phyloP scores from a whole-genome alignment of 2,113 vertebrate species.

The Micromys minutus region DNA sequence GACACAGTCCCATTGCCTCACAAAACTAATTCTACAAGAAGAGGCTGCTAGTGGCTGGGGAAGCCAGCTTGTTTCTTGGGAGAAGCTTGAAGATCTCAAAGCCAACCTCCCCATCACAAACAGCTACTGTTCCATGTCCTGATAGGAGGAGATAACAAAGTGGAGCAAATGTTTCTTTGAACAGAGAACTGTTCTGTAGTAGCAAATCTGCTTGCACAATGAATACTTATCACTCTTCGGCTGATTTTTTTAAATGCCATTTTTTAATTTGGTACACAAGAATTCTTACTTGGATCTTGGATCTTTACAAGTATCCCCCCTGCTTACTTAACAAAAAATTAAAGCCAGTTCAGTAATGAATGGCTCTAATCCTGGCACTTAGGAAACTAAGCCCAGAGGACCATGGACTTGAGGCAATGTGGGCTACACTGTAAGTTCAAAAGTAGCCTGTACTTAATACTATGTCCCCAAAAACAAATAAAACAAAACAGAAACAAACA shows the following conservation, averaged over 20 bases:
- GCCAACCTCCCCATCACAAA: neutral
- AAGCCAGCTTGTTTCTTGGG: neutral
- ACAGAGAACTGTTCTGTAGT: neutral
- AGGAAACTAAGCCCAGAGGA: neutral
- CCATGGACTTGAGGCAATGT: neutral
- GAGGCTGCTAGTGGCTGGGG: neutral
- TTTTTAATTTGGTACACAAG: neutral
- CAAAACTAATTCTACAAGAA: slow-evolving; percentile 31
- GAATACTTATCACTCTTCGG: neutral
- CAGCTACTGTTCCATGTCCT: neutral
- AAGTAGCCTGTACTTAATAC: neutral
- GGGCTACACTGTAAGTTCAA: neutral
- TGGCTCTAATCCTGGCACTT: neutral
- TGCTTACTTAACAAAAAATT: neutral
- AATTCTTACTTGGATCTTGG: neutral
- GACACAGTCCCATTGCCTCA: neutral
- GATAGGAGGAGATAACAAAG: neutral
- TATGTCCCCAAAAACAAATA: neutral
- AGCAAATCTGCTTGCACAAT: neutral
- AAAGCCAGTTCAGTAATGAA: neutral
- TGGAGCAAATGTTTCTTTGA: neutral
- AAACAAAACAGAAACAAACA: neutral
- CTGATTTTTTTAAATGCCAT: neutral
- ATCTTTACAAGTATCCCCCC: neutral
- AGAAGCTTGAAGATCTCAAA: neutral